Base-by-base conservation (phyloP, 2,113 vertebrate species). In the Chaetura pelagica region DNA sequence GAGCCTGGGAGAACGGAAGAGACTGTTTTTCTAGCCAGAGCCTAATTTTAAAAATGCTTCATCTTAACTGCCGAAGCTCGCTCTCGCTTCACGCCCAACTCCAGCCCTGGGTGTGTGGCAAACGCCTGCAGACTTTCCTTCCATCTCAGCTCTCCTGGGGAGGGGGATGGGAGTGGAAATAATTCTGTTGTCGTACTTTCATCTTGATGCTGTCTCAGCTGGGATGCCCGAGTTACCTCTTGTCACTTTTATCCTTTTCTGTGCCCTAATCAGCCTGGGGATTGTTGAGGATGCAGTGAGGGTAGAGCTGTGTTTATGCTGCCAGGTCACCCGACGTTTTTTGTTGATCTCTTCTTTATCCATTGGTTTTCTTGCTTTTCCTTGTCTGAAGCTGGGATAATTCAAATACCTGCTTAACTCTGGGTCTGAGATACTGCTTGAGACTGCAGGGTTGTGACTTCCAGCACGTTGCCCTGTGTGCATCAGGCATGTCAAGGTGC, bases 91-190 rank as follows among this genome's bases (percentile, higher is more conserved):
- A 44, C 59, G 64, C 87, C 26, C 88, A 89, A 92, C 93, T 94
- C 88, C 67, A 3, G 92, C 58, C 40, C 80, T 29, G 91, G 91
- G n/a, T 91, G 84, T 85, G 73, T 90, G 42, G 54, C 40, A 62
- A 84, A 58, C 24, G 84, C 69, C 90, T 46, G 89, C 83, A 34
- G 91, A 93, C 94, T 94, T 92, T 82, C 38, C 78, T 86, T 20
- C 29, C 7, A 10, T 63, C 81, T 30, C 84, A 5, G 90, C 57
- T 84, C 32, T 38, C 20, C 64, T 55, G 75, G 90, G 90, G 52
- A 86, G 89, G 88, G 81, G 88, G 90, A 90, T 89, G 92, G 80
- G 61, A 22, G 34, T 34, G 12, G 77, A 24, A 63, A 94, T 93
- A 57, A 72, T 92, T 72, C 58, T 6, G 21, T 48, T 34, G 88